Percentiles rank a stretch among this genome's conserved stretches.
Evolutionary conservation across 2,888 invertebrate genomes (phyloP).

Genomic region (Andrena fulva): DNA sequence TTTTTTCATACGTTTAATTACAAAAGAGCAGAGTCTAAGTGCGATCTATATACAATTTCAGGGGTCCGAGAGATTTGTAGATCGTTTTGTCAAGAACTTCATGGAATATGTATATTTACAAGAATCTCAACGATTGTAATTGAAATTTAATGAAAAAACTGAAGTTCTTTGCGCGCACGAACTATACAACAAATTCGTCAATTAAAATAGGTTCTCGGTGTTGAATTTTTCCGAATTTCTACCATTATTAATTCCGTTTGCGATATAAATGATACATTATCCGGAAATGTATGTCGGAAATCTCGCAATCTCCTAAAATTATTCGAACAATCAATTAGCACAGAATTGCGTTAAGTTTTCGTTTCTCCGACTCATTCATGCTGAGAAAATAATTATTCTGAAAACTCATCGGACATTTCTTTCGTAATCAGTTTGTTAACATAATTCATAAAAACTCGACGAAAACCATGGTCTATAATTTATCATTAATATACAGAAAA

Average conservation of each 20-base stretch:
- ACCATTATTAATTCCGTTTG: conserved; percentile 27
- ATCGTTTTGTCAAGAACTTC: conserved; percentile 43
- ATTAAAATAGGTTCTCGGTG: conserved; percentile 23
- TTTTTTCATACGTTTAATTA: conserved; percentile 46
- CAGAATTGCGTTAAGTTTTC: conserved; percentile 15
- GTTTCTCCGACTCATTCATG: not conserved
- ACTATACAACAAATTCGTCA: conserved; percentile 39
- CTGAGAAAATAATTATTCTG: not conserved
- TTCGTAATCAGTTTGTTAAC: conserved; percentile 3
- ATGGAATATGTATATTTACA: conserved; percentile 54
- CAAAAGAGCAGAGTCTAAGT: conserved; percentile 67
- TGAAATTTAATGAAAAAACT: conserved; percentile 33
- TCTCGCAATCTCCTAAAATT: conserved; percentile 23
- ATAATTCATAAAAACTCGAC: conserved; percentile 28
- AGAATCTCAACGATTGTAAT: conserved; percentile 40
- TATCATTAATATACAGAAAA: conserved; percentile 79
- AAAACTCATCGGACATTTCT: conserved; percentile 21
- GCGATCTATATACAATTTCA: conserved; percentile 51
- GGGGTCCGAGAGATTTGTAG: conserved; percentile 50
- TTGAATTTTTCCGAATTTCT: not conserved
- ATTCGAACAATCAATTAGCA: conserved; percentile 22
- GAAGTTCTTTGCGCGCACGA: conserved; percentile 33
- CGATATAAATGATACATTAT: conserved; percentile 6
- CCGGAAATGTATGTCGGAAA: conserved; percentile 6
- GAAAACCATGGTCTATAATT: conserved; percentile 25